Percentiles rank a stretch among this genome's conserved stretches.
Evolutionary conservation across 2,797 vertebrate species (phyloP).

Genomic region (Caiman crocodilus): DNA sequence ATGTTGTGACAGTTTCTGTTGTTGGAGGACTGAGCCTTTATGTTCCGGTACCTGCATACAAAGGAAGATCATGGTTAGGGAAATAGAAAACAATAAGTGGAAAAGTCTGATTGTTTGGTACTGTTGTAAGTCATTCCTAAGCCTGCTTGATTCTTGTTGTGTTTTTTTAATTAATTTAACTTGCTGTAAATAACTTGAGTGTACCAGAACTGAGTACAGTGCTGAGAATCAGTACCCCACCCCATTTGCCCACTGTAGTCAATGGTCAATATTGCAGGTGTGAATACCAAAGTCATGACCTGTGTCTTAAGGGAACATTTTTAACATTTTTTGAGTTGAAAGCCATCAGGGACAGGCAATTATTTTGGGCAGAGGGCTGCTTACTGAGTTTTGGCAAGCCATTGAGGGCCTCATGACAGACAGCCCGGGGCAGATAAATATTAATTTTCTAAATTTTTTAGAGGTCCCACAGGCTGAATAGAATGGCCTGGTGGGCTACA

Average conservation of each 20-base stretch:
- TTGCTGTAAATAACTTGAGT: background rate
- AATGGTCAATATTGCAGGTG: background rate
- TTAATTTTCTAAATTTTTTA: no score
- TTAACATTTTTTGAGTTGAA: background rate
- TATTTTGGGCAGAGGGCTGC: no score
- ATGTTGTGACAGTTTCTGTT: background rate
- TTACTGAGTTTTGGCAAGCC: no score
- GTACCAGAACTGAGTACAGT: background rate
- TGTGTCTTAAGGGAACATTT: background rate
- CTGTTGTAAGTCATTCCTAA: no score
- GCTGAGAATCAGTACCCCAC: background rate
- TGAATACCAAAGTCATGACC: background rate
- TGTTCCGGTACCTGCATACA: background rate
- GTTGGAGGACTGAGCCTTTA: background rate
- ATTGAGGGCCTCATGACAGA: no score
- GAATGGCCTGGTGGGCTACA: no score
- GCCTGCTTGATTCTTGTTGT: background rate
- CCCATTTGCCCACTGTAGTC: background rate
- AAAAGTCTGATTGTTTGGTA: background rate
- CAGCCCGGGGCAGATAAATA: no score
- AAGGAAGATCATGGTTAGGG: background rate
- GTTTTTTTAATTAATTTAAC: background rate
- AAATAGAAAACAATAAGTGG: background rate
- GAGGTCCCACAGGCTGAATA: no score
- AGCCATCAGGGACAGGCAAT: no score